phyloP scores from a whole-genome alignment of 2,888 invertebrate genomes.

The Noctua fimbriata region DNA sequence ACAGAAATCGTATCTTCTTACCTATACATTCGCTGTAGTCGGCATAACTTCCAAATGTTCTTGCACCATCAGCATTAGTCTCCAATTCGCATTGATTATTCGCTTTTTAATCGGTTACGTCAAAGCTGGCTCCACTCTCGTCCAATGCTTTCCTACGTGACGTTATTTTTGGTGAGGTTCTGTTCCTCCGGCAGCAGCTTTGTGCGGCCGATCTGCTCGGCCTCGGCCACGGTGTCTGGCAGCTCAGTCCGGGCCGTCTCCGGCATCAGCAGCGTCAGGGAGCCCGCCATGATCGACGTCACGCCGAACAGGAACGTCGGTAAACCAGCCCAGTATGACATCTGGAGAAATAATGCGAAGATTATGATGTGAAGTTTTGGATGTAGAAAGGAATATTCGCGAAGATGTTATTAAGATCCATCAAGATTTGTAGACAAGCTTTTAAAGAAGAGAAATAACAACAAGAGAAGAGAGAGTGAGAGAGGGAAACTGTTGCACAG shows the following conservation, averaged over 20 bases:
- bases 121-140: not conserved
- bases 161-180: constrained; percentile 29
- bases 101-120: not conserved
- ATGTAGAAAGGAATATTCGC: not conserved
- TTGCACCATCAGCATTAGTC: not conserved
- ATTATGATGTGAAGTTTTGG: not conserved
- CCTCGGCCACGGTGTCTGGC: constrained; percentile 88
- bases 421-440: not conserved
- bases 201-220: constrained; percentile 81
- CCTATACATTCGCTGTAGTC: not conserved
- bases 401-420: not conserved
- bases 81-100: not conserved
- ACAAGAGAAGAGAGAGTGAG: not conserved
- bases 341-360: constrained; percentile 72
- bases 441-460: not conserved
- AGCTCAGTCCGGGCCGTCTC: constrained; percentile 87
- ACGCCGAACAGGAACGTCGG: constrained; percentile 88
- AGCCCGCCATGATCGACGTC: constrained; percentile 84
- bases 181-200: constrained; percentile 50
- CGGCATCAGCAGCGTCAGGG: constrained; percentile 86
- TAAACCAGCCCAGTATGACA: constrained; percentile 85
- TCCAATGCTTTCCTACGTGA: constrained; percentile 18
- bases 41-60: not conserved
- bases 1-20: not conserved
- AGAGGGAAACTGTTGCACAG: not conserved